Percentiles rank a stretch among this genome's conserved stretches.
phyloP scores from a whole-genome alignment of 2,797 vertebrate species.

The Halcyon leucocephala region DNA sequence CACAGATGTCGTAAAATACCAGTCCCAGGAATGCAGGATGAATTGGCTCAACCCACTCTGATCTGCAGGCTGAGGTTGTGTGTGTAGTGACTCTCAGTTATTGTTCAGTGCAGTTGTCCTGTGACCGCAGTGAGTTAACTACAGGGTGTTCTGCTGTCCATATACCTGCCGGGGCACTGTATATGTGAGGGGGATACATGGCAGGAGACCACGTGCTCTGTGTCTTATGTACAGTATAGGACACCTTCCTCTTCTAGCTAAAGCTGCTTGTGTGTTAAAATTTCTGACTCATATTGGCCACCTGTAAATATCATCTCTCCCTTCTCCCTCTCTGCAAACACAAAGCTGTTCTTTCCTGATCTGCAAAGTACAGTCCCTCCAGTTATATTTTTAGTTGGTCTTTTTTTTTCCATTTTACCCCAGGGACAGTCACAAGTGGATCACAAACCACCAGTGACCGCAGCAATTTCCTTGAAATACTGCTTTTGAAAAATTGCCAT shows the following conservation, averaged over 20 bases:
- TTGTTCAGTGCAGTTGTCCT: background rate
- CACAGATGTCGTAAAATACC: rapidly evolving
- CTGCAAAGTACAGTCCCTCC: background rate
- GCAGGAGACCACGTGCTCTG: background rate
- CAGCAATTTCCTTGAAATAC: slow-evolving; percentile 1
- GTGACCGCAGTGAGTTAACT: background rate
- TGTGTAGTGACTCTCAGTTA: background rate
- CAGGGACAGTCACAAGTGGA: background rate
- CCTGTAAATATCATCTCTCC: slow-evolving; percentile 34
- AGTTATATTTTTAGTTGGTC: background rate
- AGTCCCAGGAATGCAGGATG: background rate
- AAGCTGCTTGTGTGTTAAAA: background rate
- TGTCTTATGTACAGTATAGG: background rate
- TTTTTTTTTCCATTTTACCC: background rate
- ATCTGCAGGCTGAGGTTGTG: background rate
- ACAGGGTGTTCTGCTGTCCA: background rate
- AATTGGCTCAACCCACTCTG: background rate
- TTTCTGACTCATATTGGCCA: background rate
- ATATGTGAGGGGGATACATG: background rate
- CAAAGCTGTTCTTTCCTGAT: background rate
- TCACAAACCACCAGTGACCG: slow-evolving; percentile 35
- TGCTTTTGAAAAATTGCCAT: slow-evolving; percentile 22
- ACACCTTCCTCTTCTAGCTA: background rate
- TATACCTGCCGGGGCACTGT: background rate
- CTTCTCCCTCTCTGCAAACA: slow-evolving; percentile 15